Base-by-base conservation (phyloP, 2,113 vertebrate species). In the Coryphaenoides rupestris region DNA sequence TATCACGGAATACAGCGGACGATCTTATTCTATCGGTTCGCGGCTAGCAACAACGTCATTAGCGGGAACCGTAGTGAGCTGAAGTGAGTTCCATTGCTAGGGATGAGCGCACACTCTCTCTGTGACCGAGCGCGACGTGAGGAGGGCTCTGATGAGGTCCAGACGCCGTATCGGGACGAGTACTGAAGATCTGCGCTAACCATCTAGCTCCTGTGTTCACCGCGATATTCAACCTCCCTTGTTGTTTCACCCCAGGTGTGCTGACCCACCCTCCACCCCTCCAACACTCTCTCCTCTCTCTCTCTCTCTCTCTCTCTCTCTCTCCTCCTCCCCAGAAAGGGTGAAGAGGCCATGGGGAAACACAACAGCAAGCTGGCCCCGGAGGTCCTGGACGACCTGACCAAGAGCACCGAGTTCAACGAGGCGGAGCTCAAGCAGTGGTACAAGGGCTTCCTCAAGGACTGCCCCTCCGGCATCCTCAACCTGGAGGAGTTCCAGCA, bases 361-460 rank as follows among this genome's bases (percentile, higher is more conserved):
- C 95, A 95, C 78, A 97, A 94, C 91, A 99, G 97, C 82, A 99
- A 99, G 66, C 90, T 99, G 84, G 95, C 96, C 64, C 97, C 97
- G 0, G 96, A 98, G 91, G 92, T 98, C 85, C 88, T 99, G 83
- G 95, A 98, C 4, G 97, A 99, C 80, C 86, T 99, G 86, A 94
- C 95, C 69, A 95, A 94, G 84, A 98, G 82, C 88, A 99, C 97
- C 0, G 96, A 98, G 84, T 99, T 99, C 85, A 97, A 95, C 1
- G 97, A 99, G 82, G 95, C 92, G 19, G 97, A 99, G 88, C 91
- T 99, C 73, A 99, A 99, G 87, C 96, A 98, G 87, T 99, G 97
- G 97, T 99, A 99, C 87, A 99, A 99, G 72, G 97, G 96, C 47
- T 99, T 99, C 86, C 93, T 99, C 72, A 98, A 98, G 86, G 97